Base-by-base conservation (phyloP, 1,140 invertebrate species). In the Heliconius hewitsoni region DNA sequence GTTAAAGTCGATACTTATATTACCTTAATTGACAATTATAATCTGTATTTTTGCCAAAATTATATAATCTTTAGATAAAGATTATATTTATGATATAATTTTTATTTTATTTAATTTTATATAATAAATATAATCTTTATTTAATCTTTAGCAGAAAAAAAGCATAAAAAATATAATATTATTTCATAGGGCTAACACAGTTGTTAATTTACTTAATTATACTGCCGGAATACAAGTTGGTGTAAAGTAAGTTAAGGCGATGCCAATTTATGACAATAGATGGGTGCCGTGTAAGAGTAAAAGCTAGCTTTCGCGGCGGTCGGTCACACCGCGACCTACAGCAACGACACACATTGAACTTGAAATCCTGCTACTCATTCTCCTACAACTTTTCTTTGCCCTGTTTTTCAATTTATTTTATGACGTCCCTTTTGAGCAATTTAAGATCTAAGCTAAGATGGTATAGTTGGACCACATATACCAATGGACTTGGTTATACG, bases 361-460 rank as follows among this genome's bases (percentile, higher is more conserved):
- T 89, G 87, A 92, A 88, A 92, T 93, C 90, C 90, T 93, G 90
- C 89, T 90, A 78, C 82, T 86, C 82, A 84, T 89, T 86, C 82
- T 77, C 82, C 84, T 82, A 86, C 78, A 76, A 81, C 70, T 55
- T 79, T 79, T 78, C 74, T 80, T 57, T 76, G 52, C 71, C 34
- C 30, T 37, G 75, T 77, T 77, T 77, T 50, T 76, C 39, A 76
- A 72, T 42, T 18, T 39, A 9, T 39, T 3, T 30, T 57, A 57
- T 57, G 13, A 9, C n/a, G 2, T 74, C 42, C 42, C 42, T 16
- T 46, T 46, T 1, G 3, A 46, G 6, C 16, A 52, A 19, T 52
- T 52, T 19, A 8, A 52, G 6, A 46, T 46, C 13, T 9, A 9
- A 46, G 42, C 42, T 46, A 46, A 46, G 11, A 46, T 46, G 42